A percentile compares a stretch with the other conserved stretches of the same genome.
Conservation (phyloP, 1,140 invertebrate genomes). For the Drosophila arawakana region DNA sequence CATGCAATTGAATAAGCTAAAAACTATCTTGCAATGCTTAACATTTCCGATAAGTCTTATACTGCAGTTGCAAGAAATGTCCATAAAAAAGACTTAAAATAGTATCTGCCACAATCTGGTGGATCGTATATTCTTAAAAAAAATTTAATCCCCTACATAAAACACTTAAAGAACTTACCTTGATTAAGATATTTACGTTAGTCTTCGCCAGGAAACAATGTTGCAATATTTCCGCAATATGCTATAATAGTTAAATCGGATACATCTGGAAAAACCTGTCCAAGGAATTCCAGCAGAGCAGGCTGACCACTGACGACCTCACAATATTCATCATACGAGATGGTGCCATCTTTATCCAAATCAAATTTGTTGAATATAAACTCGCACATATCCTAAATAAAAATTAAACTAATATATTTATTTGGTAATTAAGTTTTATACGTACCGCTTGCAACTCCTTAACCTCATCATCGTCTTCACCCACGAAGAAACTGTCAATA, state of each 20-base stretch:
- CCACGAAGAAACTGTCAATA: conserved; percentile 71
- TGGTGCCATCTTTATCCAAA: conserved; percentile 90
- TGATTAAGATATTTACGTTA: conserved; percentile 1
- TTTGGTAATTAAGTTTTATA: neutral
- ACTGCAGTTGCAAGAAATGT: neutral
- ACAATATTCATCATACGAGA: conserved; percentile 90
- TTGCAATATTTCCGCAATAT: conserved; percentile 58
- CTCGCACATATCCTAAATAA: conserved; percentile 90
- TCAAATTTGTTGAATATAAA: conserved; percentile 92
- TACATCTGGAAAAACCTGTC: conserved; percentile 89
- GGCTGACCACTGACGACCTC: conserved; percentile 88
- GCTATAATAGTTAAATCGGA: conserved; percentile 62
- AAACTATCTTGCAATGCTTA: neutral
- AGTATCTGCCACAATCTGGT: neutral
- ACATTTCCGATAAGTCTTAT: too few species aligned
- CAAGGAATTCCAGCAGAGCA: conserved; percentile 91
- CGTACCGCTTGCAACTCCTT: conserved; percentile 70
- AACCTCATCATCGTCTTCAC: conserved; percentile 76
- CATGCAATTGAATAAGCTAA: neutral
- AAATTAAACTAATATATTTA: neutral
- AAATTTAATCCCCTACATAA: neutral
- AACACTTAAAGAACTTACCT: neutral
- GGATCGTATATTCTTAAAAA: neutral
- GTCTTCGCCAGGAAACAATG: conserved; percentile 31
- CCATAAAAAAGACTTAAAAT: neutral